Evolutionary conservation across 1,140 invertebrate genomes (phyloP).

Genomic region (Pinna nobilis): DNA sequence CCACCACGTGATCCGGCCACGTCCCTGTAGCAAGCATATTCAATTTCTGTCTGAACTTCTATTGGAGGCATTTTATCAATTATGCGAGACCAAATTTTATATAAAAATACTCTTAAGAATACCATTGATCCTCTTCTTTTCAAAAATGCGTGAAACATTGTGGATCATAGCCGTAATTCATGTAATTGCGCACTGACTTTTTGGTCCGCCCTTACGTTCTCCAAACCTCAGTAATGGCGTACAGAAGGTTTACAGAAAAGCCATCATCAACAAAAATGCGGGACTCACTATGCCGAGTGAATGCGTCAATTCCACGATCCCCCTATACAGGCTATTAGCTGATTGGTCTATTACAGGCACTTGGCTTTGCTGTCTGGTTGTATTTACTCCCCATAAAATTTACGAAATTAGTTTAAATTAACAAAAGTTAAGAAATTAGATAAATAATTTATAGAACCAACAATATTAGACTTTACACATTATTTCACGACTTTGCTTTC

Average conservation of each 20-base stretch:
- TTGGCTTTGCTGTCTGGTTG: no score
- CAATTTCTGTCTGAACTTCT: constrained; percentile 37
- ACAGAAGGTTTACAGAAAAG: constrained; percentile 42
- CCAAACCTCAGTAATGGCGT: constrained; percentile 50
- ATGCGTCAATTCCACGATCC: constrained; percentile 37
- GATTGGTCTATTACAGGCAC: constrained; percentile 48
- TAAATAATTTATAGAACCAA: no score
- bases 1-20: constrained; percentile 58
- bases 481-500: no score
- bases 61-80: constrained; percentile 16
- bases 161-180: constrained; percentile 26
- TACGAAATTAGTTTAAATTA: no score
- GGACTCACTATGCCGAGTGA: constrained; percentile 36
- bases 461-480: no score
- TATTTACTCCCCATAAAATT: no score
- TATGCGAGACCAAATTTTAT: not conserved
- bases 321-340: constrained; percentile 39
- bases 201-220: constrained; percentile 38
- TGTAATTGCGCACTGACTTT: constrained; percentile 12
- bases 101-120: constrained; percentile 21
- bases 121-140: constrained; percentile 33
- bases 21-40: constrained; percentile 51
- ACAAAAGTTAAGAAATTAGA: no score
- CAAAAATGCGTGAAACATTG: constrained; percentile 7
- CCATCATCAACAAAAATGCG: constrained; percentile 57